A percentile compares a stretch with the other conserved stretches of the same genome.
These are phyloP conservation scores for Eclectus roratus DNA, from an alignment of 2,113 vertebrate species.

Conservation along the genomic window DNA sequence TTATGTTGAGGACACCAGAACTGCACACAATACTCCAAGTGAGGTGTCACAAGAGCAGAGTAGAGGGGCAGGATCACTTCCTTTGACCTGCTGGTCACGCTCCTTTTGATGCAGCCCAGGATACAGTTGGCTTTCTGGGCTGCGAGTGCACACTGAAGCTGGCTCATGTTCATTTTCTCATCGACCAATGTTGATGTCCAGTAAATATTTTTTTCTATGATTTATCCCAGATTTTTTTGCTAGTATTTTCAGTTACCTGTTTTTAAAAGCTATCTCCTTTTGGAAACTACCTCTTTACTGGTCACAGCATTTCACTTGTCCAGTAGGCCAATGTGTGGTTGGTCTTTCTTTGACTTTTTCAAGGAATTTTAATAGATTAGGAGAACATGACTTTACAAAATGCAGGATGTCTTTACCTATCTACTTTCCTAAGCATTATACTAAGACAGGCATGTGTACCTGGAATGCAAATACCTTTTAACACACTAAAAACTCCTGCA, in stretches of 20 bases:
- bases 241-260: not conserved
- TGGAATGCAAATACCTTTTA: not conserved
- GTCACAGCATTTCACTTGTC: not conserved
- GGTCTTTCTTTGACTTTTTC: not conserved
- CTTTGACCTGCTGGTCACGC: no score
- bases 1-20: no score
- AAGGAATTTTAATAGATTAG: not conserved
- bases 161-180: no score
- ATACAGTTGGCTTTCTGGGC: no score
- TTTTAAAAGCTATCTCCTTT: not conserved
- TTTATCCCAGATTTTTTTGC: not conserved
- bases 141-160: no score
- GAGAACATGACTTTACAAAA: not conserved
- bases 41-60: no score
- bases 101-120: no score
- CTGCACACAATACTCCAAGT: no score
- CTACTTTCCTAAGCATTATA: not conserved
- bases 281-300: not conserved
- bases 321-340: rapidly evolving
- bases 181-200: not conserved
- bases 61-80: no score
- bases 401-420: not conserved
- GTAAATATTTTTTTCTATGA: not conserved
- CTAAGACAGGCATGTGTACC: not conserved
- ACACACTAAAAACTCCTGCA: not conserved